Base-by-base conservation (phyloP, 2,113 vertebrate genomes). In the Indri indri region DNA sequence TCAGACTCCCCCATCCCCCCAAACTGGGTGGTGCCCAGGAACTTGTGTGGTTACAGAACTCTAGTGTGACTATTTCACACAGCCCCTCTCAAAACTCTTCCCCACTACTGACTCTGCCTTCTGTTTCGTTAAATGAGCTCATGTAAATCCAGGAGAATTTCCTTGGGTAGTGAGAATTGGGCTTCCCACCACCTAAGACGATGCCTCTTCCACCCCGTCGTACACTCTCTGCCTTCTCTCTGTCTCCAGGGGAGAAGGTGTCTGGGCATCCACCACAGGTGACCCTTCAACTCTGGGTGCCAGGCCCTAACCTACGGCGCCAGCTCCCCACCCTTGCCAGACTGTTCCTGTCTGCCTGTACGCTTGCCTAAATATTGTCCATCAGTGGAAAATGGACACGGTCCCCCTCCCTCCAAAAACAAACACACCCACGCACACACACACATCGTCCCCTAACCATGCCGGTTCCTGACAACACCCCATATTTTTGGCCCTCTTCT, bases 231-330 rank as follows among this genome's bases (percentile, higher is more conserved):
- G 25, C 57, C 13, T n/a, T 25, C 59, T 77, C 22, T 59, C 32
- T 32, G 13, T 52, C 12, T n/a, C 47, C 10, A 68, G 40, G 16
- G 37, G 37, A 57, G 22, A 42, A 8, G 4, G 20, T 45, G 40
- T 47, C 11, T 0, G 1, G 12, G 22, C 8, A 23, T 34, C 17
- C n/a, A 23, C 45, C 47, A 34, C 23, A 40, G 54, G 23, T 8
- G 22, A 42, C 13, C 30, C 17, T 30, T 9, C 5, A 11, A 16
- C n/a, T 65, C 20, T 3, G 3, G 66, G 50, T 82, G 47, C 83
- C 54, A 87, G 65, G 18, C 40, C 27, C 22, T 68, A 50, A 57
- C 30, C 22, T 50, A 54, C 47, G 54, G 13, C 66, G 32, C 47
- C 66, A 63, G 37, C 68, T 65, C 40, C 57, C 23, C 12, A 12